These are phyloP conservation scores for Epistrophe eligans DNA, from an alignment of 2,888 invertebrate genomes.

Conservation along the genomic window DNA sequence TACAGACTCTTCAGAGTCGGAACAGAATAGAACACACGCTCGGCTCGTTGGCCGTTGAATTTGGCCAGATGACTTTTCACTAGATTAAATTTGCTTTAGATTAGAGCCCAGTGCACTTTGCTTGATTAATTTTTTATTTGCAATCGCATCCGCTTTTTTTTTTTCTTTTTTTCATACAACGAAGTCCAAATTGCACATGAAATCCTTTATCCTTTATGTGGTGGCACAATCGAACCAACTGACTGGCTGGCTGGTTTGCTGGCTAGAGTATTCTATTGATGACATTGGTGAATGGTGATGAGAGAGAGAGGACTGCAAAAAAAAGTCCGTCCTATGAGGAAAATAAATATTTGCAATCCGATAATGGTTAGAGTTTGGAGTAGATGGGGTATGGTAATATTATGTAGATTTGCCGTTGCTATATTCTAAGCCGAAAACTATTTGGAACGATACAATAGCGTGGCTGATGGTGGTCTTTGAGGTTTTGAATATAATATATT, in stretches of 20 bases:
- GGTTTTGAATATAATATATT: constrained; percentile 8
- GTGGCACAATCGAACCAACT: constrained; percentile 58
- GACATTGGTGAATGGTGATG: constrained; percentile 63
- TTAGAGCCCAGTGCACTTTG: constrained; percentile 75
- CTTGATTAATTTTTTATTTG: constrained; percentile 76
- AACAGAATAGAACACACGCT: neutral
- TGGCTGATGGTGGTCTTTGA: constrained; percentile 27
- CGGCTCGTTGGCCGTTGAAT: constrained; percentile 54
- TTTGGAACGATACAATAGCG: constrained; percentile 38
- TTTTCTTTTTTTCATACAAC: neutral
- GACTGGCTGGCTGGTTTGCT: constrained; percentile 20
- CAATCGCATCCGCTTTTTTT: constrained; percentile 55
- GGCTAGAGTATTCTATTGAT: constrained; percentile 55
- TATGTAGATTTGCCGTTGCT: constrained; percentile 43
- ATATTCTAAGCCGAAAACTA: constrained; percentile 54
- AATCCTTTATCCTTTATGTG: constrained; percentile 45
- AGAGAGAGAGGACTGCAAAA: constrained; percentile 47
- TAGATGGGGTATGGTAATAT: constrained; percentile 37
- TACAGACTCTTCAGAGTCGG: constrained; percentile 3
- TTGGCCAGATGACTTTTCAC: constrained; percentile 72
- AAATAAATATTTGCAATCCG: constrained; percentile 73
- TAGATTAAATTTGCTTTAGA: constrained; percentile 76
- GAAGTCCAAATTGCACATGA: constrained; percentile 58
- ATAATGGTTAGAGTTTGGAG: constrained; percentile 53
- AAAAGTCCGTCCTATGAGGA: constrained; percentile 8